Percentiles rank a stretch among this genome's conserved stretches.
phyloP scores from a whole-genome alignment of 2,113 vertebrate genomes.

The Bubo blakistoni region DNA sequence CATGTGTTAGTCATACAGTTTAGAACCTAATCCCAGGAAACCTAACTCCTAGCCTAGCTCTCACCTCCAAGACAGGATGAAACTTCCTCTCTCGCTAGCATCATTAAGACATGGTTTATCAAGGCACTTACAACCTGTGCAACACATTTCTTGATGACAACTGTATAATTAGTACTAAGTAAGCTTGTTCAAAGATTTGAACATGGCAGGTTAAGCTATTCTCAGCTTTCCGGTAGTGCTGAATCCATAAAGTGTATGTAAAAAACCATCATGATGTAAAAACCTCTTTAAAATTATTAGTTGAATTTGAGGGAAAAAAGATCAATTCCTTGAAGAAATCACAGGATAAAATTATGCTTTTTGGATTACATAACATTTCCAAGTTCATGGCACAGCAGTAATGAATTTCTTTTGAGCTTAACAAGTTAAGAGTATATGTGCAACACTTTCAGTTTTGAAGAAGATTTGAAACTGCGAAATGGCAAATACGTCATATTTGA shows the following conservation, averaged over 20 bases:
- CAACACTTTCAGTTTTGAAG: not conserved
- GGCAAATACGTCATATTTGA: conserved; percentile 22
- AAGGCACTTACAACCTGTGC: not conserved
- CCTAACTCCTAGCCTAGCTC: not conserved
- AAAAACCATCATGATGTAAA: not conserved
- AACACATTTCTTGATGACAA: not conserved
- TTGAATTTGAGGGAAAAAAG: not conserved
- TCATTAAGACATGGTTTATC: not conserved
- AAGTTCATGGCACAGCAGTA: not conserved
- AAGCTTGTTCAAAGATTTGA: not conserved
- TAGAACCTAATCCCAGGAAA: not conserved
- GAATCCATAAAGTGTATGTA: not conserved
- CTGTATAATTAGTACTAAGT: not conserved
- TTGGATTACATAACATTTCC: not conserved
- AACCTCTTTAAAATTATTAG: not conserved
- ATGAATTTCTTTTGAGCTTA: not conserved
- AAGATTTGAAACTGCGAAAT: conserved; percentile 25
- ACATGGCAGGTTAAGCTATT: not conserved
- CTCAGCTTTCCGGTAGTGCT: not conserved
- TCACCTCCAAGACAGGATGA: not conserved
- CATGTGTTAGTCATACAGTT: not conserved
- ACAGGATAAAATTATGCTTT: not conserved
- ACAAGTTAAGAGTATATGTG: conserved; percentile 10
- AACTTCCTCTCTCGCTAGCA: not conserved
- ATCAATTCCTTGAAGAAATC: not conserved